phyloP scores from a whole-genome alignment of 2,113 vertebrate species.

The Spermophilus dauricus region DNA sequence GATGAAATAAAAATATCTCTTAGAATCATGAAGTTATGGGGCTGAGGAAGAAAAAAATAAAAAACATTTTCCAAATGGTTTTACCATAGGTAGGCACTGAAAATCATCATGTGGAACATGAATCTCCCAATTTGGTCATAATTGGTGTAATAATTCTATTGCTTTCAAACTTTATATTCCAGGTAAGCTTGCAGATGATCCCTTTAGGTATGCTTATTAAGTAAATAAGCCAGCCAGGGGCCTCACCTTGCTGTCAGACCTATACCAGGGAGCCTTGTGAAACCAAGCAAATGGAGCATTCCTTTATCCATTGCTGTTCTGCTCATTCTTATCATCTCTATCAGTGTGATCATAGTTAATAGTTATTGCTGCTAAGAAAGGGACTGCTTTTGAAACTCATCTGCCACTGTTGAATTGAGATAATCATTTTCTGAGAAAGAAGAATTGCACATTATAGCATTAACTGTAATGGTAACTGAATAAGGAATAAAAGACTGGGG shows the following conservation, averaged over 20 bases:
- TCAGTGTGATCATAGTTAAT: conserved; percentile 15
- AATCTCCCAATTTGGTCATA: neutral
- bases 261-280: neutral
- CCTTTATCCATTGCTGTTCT: neutral
- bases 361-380: conserved; percentile 30
- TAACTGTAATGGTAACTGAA: neutral
- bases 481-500: neutral
- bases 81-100: neutral
- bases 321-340: neutral
- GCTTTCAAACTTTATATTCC: conserved; percentile 34
- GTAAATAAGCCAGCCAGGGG: conserved; percentile 62
- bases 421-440: conserved; percentile 36
- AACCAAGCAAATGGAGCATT: neutral
- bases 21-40: neutral
- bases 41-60: neutral
- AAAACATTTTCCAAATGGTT: neutral
- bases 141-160: neutral
- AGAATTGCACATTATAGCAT: neutral
- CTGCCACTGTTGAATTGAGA: neutral
- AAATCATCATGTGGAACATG: neutral
- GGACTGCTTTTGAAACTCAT: neutral
- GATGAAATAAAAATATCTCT: conserved; percentile 49
- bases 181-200: neutral
- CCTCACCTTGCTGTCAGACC: neutral
- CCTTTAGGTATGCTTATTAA: conserved; percentile 33